Evolutionary conservation across 2,797 vertebrate genomes (phyloP).

Genomic region (Lindbergichthys nudifrons): DNA sequence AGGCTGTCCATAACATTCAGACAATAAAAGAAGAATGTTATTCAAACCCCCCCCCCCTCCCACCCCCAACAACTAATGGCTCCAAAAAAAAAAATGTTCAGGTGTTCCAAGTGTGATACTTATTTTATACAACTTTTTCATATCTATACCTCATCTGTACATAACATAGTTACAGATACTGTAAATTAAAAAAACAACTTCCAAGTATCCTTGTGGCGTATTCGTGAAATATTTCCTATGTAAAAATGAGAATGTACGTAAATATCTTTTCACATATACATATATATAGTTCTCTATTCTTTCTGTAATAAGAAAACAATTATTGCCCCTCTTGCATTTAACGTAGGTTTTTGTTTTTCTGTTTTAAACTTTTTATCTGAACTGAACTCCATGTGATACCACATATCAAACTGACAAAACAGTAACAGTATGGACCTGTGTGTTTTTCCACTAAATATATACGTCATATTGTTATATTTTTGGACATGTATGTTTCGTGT

Average conservation of each 20-base stretch:
- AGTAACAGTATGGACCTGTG: slow-evolving; percentile 77
- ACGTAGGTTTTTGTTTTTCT: slow-evolving; percentile 70
- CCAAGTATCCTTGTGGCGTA: slow-evolving; percentile 77
- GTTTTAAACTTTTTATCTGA: slow-evolving; percentile 71
- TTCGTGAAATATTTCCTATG: slow-evolving; percentile 79
- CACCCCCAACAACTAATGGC: slow-evolving; percentile 77
- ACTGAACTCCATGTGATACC: slow-evolving; percentile 80
- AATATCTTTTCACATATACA: slow-evolving; percentile 78
- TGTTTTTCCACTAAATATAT: slow-evolving; percentile 75
- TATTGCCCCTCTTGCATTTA: slow-evolving; percentile 87
- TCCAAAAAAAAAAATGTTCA: slow-evolving; percentile 73
- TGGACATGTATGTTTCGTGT: slow-evolving; percentile 71
- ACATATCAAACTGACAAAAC: slow-evolving; percentile 81
- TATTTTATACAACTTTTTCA: slow-evolving; percentile 84
- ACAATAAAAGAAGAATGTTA: slow-evolving; percentile 81
- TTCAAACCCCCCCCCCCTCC: slow-evolving; percentile 57
- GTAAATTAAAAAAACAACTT: slow-evolving; percentile 83
- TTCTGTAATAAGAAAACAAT: slow-evolving; percentile 82
- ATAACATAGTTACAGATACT: slow-evolving; percentile 88
- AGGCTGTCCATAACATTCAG: slow-evolving; percentile 85
- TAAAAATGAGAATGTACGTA: slow-evolving; percentile 81
- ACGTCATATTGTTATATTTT: slow-evolving; percentile 74
- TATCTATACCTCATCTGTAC: slow-evolving; percentile 84
- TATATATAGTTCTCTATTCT: slow-evolving; percentile 79
- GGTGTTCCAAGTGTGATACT: slow-evolving; percentile 82